phyloP scores from a whole-genome alignment of 2,113 vertebrate species.

The cat (Felis catus) region DNA sequence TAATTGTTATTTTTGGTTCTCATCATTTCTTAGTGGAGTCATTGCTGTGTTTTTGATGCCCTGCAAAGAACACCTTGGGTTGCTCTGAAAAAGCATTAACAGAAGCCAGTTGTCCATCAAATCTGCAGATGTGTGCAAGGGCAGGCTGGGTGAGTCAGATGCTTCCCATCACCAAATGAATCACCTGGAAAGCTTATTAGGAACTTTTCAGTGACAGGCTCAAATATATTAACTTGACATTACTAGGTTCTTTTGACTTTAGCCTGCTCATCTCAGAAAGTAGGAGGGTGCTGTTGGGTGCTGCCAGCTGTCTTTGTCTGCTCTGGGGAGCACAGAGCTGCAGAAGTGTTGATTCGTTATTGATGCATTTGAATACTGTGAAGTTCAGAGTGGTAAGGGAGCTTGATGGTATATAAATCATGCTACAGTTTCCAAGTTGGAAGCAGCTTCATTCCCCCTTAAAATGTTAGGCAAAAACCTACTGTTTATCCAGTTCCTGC shows the following conservation, averaged over 20 bases:
- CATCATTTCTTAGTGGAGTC: slow-evolving; percentile 72
- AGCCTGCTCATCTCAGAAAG: slow-evolving; percentile 56
- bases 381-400: neutral
- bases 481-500: neutral
- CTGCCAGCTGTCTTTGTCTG: neutral
- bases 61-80: slow-evolving; percentile 66
- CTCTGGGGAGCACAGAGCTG: neutral
- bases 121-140: slow-evolving; percentile 66
- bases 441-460: neutral
- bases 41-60: slow-evolving; percentile 71
- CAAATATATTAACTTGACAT: slow-evolving; percentile 80
- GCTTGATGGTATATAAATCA: neutral
- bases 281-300: neutral
- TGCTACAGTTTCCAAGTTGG: neutral
- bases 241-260: slow-evolving; percentile 59
- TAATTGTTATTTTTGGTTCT: slow-evolving; percentile 62
- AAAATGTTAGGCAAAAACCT: neutral
- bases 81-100: slow-evolving; percentile 74
- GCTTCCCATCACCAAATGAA: slow-evolving; percentile 76
- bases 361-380: neutral
- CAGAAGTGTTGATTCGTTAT: neutral
- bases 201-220: slow-evolving; percentile 76
- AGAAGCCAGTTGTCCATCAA: slow-evolving; percentile 79
- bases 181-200: slow-evolving; percentile 81
- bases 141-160: slow-evolving; percentile 74